phyloP scores from a whole-genome alignment of 1,140 invertebrate genomes.

The Leucophenga varia region DNA sequence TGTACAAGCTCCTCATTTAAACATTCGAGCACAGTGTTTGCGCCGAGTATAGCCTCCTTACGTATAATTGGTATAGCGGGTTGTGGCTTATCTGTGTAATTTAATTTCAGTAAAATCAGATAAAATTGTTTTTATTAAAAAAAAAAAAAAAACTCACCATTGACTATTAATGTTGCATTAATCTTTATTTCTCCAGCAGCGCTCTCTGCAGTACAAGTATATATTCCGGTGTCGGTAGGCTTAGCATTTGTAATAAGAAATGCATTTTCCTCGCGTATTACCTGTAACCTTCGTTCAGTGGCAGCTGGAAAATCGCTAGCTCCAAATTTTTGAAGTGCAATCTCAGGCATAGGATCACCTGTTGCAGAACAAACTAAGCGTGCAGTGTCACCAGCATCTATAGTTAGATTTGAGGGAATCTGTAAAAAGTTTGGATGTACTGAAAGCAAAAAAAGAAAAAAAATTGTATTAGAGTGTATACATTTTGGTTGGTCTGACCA shows the following conservation, averaged over 20 bases:
- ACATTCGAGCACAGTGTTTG: slow-evolving; percentile 84
- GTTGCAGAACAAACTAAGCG: slow-evolving; percentile 87
- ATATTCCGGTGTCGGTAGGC: slow-evolving; percentile 83
- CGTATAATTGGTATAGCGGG: slow-evolving; percentile 81
- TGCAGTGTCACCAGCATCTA: slow-evolving; percentile 82
- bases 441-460: slow-evolving; percentile 47
- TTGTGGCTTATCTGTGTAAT: slow-evolving; percentile 65
- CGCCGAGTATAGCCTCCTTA: slow-evolving; percentile 75
- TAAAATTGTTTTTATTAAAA: slow-evolving; percentile 1
- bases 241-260: slow-evolving; percentile 92
- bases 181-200: slow-evolving; percentile 80
- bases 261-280: slow-evolving; percentile 86
- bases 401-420: slow-evolving; percentile 80
- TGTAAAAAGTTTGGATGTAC: slow-evolving; percentile 87
- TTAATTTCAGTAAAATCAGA: slow-evolving; percentile 4
- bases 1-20: slow-evolving; percentile 68
- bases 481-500: too few relatives aligned
- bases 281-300: slow-evolving; percentile 86
- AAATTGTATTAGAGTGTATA: slow-evolving; percentile 18
- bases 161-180: slow-evolving; percentile 86
- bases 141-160: slow-evolving; percentile 60
- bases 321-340: slow-evolving; percentile 93
- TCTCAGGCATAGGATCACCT: slow-evolving; percentile 85
- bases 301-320: slow-evolving; percentile 94
- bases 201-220: slow-evolving; percentile 92